Evolutionary conservation across 2,797 vertebrate genomes (phyloP).

Genomic region (Pitangus sulphuratus): DNA sequence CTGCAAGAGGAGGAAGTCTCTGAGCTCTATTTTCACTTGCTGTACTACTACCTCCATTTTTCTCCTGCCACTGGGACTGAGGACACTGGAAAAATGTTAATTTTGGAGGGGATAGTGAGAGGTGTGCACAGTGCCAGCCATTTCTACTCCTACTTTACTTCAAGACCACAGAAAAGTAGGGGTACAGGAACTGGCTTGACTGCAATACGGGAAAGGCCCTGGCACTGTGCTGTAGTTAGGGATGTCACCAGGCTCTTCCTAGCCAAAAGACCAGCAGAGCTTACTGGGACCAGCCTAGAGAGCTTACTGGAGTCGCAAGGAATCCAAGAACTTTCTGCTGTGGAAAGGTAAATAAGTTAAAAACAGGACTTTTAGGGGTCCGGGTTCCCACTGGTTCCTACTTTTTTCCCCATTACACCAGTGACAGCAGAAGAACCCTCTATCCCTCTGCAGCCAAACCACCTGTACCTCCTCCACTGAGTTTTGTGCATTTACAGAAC

Average conservation of each 20-base stretch:
- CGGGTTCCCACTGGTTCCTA: neutral
- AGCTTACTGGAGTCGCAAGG: neutral
- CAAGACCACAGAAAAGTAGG: neutral
- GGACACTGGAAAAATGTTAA: neutral
- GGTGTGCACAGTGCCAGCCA: neutral
- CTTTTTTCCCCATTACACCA: neutral
- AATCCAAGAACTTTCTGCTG: neutral
- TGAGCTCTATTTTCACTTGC: neutral
- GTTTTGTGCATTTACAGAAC: neutral
- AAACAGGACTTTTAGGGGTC: neutral
- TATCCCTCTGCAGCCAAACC: accelerated
- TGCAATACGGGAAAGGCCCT: neutral
- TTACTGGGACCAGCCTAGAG: neutral
- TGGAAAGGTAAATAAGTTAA: neutral
- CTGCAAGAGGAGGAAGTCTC: neutral
- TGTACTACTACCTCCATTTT: neutral
- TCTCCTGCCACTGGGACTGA: neutral
- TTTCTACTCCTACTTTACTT: neutral
- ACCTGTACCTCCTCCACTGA: neutral
- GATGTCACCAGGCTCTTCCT: neutral
- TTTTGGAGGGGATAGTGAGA: neutral
- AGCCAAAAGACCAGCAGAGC: neutral
- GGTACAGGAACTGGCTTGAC: neutral
- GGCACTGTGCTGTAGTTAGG: no score
- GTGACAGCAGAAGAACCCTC: neutral